A percentile compares a stretch with the other conserved stretches of the same genome.
Evolutionary conservation across 2,888 invertebrate genomes (phyloP).

Genomic region (Phengaris arion): DNA sequence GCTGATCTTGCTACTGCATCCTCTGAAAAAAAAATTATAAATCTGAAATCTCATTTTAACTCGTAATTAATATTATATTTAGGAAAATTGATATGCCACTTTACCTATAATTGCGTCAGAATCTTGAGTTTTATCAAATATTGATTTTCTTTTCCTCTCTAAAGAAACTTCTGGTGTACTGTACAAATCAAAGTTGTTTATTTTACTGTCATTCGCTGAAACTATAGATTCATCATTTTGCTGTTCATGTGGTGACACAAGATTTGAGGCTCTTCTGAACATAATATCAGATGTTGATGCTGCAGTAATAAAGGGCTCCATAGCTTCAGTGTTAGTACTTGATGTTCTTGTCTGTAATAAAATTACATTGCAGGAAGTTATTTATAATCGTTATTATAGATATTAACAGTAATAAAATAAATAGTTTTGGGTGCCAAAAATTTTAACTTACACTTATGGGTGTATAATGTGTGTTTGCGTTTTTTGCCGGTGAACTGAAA

Average conservation of each 20-base stretch:
- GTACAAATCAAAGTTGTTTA: conserved; percentile 43
- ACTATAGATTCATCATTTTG: conserved; percentile 44
- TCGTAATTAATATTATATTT: background rate
- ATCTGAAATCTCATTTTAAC: conserved; percentile 29
- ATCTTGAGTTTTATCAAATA: conserved; percentile 45
- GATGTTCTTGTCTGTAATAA: conserved; percentile 46
- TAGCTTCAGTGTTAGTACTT: conserved; percentile 44
- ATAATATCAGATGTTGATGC: conserved; percentile 45
- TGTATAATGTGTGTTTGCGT: conserved; percentile 38
- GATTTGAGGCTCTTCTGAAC: conserved; percentile 47
- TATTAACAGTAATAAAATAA: background rate
- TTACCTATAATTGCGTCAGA: conserved; percentile 34
- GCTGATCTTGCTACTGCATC: conserved; percentile 50
- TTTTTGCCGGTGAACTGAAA: conserved; percentile 44
- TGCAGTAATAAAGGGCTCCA: conserved; percentile 45
- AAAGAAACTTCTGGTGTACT: conserved; percentile 48
- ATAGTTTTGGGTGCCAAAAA: background rate
- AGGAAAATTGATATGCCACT: conserved; percentile 23
- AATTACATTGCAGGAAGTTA: background rate
- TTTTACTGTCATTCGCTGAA: conserved; percentile 45
- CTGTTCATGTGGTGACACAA: conserved; percentile 46
- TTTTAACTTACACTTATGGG: conserved; percentile 49
- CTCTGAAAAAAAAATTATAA: conserved; percentile 40
- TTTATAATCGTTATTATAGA: background rate
- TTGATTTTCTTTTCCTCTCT: conserved; percentile 53